A percentile compares a stretch with the other conserved stretches of the same genome.
phyloP scores from a whole-genome alignment of 2,113 vertebrate genomes.

The Peromyscus californicus region DNA sequence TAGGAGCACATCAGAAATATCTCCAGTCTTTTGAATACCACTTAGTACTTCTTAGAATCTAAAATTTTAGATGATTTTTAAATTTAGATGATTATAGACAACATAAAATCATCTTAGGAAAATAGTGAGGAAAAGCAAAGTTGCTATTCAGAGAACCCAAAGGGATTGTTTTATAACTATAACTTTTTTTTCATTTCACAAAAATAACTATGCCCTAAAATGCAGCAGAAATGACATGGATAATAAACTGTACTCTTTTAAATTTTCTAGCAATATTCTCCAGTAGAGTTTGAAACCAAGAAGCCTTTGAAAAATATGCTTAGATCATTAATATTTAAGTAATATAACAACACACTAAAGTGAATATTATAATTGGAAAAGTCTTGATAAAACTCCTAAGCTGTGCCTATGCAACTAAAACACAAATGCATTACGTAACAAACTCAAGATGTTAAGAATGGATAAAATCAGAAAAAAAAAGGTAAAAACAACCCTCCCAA shows the following conservation, averaged over 20 bases:
- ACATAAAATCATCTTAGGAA: constrained; percentile 54
- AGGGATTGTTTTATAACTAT: constrained; percentile 51
- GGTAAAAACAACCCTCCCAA: background rate
- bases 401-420: constrained; percentile 40
- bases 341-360: constrained; percentile 15
- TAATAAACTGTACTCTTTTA: constrained; percentile 69
- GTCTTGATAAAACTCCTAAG: constrained; percentile 5
- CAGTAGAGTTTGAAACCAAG: constrained; percentile 59
- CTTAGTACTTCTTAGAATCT: background rate
- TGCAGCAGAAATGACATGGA: constrained; percentile 29
- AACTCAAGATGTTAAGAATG: constrained; percentile 20
- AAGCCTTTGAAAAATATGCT: constrained; percentile 58
- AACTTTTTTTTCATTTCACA: constrained; percentile 63
- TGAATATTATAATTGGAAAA: constrained; percentile 59
- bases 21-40: constrained; percentile 39
- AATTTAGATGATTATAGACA: constrained; percentile 11
- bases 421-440: constrained; percentile 3
- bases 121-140: constrained; percentile 64
- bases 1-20: constrained; percentile 49
- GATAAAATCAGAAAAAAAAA: background rate
- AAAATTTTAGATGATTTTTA: too few species aligned
- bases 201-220: constrained; percentile 75
- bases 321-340: constrained; percentile 80
- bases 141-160: constrained; percentile 69
- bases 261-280: constrained; percentile 70